Evolutionary conservation across 2,113 vertebrate genomes (phyloP).

Genomic region (Oenanthe oenanthe): DNA sequence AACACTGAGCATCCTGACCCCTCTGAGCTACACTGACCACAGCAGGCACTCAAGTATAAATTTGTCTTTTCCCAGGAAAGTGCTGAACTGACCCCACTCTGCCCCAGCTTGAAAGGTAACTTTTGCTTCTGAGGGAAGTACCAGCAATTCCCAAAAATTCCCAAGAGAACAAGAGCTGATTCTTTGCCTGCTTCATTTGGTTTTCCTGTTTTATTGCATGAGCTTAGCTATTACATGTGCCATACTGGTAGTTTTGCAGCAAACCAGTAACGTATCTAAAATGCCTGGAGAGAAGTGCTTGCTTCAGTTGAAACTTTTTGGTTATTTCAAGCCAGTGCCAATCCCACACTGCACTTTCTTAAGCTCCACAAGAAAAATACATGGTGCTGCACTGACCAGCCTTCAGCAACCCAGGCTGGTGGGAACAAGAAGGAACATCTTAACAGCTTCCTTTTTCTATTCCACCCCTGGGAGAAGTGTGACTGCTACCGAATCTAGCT

Average conservation of each 20-base stretch:
- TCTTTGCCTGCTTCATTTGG: neutral
- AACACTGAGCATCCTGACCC: neutral
- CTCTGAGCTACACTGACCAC: neutral
- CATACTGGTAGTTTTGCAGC: neutral
- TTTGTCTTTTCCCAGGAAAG: neutral
- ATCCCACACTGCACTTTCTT: neutral
- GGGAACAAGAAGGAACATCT: neutral
- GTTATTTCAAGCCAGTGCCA: neutral
- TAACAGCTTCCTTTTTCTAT: conserved; percentile 11
- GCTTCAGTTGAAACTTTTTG: neutral
- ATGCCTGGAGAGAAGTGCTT: neutral
- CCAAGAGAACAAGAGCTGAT: neutral
- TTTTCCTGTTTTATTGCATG: neutral
- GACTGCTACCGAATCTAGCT: neutral
- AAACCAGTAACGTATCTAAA: neutral
- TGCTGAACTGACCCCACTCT: neutral
- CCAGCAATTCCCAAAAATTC: neutral
- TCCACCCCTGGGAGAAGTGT: neutral
- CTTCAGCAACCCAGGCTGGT: neutral
- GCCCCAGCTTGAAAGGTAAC: neutral
- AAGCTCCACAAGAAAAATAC: neutral
- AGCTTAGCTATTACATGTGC: neutral
- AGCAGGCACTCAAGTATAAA: neutral
- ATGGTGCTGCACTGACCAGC: neutral
- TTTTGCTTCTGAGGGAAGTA: neutral